Evolutionary conservation across 2,113 vertebrate species (phyloP).

Genomic region (Stercorarius parasiticus): DNA sequence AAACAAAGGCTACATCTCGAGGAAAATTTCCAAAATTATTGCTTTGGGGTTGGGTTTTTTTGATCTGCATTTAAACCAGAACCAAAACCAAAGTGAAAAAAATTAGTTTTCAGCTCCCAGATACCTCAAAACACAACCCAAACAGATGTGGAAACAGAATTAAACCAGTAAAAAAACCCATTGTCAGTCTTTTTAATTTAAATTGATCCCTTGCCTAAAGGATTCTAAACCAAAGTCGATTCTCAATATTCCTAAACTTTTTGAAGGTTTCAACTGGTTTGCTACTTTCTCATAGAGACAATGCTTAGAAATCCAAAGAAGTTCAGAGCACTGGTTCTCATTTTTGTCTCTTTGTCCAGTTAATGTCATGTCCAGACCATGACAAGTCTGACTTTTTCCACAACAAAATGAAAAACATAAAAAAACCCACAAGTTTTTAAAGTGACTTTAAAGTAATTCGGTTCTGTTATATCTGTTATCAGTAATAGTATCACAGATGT

Average conservation of each 20-base stretch:
- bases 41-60: not conserved
- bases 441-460: not conserved
- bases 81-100: not conserved
- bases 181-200: not conserved
- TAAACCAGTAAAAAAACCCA: not conserved
- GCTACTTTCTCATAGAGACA: not conserved
- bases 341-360: conserved; percentile 1
- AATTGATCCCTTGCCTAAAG: not conserved
- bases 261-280: conserved; percentile 19
- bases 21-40: not conserved
- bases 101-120: not conserved
- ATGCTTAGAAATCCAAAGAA: not conserved
- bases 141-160: conserved; percentile 32
- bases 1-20: not conserved
- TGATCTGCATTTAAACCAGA: not conserved
- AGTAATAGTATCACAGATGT: not conserved
- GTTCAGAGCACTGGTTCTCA: not conserved
- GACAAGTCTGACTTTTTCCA: not conserved
- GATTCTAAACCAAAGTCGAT: not conserved
- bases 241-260: not conserved
- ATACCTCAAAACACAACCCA: not conserved
- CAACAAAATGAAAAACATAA: not conserved
- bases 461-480: not conserved
- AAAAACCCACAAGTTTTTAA: not conserved
- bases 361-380: not conserved